These are phyloP conservation scores for Pseudochirops cupreus DNA, from an alignment of 2,797 vertebrate species.

Conservation along the genomic window DNA sequence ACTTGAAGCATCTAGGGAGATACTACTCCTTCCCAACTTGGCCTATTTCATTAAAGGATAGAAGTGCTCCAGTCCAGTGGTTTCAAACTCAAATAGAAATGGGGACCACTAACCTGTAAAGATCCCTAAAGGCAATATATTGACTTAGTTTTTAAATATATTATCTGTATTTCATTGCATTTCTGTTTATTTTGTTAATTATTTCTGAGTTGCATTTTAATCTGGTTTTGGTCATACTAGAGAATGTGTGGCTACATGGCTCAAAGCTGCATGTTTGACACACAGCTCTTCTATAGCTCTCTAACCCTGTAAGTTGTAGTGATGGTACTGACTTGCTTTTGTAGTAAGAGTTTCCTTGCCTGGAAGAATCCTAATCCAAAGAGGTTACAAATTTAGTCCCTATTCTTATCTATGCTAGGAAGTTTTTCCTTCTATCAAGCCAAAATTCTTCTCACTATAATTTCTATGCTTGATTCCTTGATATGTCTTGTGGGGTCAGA, in stretches of 20 bases:
- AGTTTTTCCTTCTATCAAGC: not conserved
- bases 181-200: no score
- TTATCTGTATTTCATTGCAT: no score
- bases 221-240: no score
- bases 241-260: no score
- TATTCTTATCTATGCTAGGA: not conserved
- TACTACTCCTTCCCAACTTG: not conserved
- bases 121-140: no score
- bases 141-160: no score
- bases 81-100: no score
- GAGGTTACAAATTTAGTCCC: not conserved
- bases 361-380: not conserved
- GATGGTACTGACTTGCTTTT: not conserved
- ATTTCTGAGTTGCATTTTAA: no score
- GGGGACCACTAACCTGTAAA: no score
- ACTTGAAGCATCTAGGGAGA: not conserved
- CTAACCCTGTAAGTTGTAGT: not conserved
- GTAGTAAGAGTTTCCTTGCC: not conserved
- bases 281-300: not conserved
- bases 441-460: not conserved
- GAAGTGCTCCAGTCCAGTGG: not conserved
- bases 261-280: no score
- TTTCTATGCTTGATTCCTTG: not conserved
- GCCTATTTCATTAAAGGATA: not conserved
- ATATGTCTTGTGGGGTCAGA: not conserved